Evolutionary conservation across 2,113 vertebrate genomes (phyloP).

Genomic region (Scophthalmus maximus): DNA sequence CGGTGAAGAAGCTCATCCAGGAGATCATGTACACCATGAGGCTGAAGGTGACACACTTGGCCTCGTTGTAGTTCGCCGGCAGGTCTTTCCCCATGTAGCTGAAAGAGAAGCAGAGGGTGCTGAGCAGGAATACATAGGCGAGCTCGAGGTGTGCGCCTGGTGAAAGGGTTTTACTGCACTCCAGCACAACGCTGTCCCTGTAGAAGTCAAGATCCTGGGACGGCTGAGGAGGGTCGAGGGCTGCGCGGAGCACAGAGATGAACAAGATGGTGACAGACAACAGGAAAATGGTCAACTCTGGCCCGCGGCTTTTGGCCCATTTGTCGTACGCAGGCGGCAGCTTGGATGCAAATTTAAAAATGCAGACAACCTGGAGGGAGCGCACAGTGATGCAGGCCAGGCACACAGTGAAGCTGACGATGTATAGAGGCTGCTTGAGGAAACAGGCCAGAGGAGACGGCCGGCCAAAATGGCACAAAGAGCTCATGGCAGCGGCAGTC

Average conservation of each 20-base stretch:
- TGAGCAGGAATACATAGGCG: constrained; percentile 73
- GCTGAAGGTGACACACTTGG: constrained; percentile 87
- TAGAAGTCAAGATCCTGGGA: constrained; percentile 74
- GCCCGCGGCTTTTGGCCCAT: constrained; percentile 84
- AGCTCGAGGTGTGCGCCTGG: constrained; percentile 67
- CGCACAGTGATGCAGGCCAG: constrained; percentile 83
- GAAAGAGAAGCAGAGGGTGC: constrained; percentile 83
- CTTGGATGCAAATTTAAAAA: constrained; percentile 86
- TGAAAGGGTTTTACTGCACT: constrained; percentile 81
- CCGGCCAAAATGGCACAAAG: constrained; percentile 77
- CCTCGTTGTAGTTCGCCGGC: constrained; percentile 89
- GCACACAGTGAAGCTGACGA: constrained; percentile 83
- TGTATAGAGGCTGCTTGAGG: constrained; percentile 82
- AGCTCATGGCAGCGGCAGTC: constrained; percentile 68
- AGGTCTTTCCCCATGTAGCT: constrained; percentile 88
- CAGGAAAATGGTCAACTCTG: constrained; percentile 77
- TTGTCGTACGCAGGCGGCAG: constrained; percentile 81
- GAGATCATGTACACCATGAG: constrained; percentile 86
- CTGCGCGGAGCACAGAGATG: constrained; percentile 57
- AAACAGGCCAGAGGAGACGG: constrained; percentile 77
- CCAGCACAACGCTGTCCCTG: constrained; percentile 74
- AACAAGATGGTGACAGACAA: constrained; percentile 54
- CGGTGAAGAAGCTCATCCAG: constrained; percentile 84
- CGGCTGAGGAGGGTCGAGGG: constrained; percentile 44
- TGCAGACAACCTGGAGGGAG: constrained; percentile 87